A percentile compares a stretch with the other conserved stretches of the same genome.
Conservation (phyloP, 2,888 invertebrate genomes). For the Drosophila demipolita region DNA sequence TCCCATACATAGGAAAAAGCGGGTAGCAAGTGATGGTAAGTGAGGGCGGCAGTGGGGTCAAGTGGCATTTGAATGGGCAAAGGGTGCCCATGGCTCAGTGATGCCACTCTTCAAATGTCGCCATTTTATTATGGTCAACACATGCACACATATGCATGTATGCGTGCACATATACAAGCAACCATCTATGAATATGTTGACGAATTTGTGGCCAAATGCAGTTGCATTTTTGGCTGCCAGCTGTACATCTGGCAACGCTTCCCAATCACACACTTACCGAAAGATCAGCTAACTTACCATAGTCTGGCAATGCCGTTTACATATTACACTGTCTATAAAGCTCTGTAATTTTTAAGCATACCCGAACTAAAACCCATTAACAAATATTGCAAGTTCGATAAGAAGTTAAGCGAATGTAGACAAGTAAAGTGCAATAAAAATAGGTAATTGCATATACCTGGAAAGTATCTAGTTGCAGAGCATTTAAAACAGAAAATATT, state of each 20-base stretch:
- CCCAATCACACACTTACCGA: not conserved
- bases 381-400: not conserved
- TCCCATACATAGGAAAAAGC: not conserved
- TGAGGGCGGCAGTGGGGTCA: constrained; percentile 40
- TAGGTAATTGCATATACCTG: not conserved
- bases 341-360: not conserved
- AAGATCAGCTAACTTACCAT: not conserved
- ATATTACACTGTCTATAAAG: not conserved
- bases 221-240: constrained; percentile 10
- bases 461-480: not conserved
- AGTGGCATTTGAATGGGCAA: constrained; percentile 35
- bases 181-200: not conserved
- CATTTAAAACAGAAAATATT: not conserved
- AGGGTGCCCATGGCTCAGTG: constrained; percentile 35
- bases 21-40: not conserved
- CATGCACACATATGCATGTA: not conserved
- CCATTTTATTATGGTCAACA: constrained; percentile 43
- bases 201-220: constrained; percentile 15
- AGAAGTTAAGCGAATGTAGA: not conserved
- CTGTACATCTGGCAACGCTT: constrained; percentile 33
- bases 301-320: not conserved
- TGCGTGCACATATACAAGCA: not conserved
- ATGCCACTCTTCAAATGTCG: constrained; percentile 45
- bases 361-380: not conserved
- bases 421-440: not conserved